phyloP scores from a whole-genome alignment of 1,140 invertebrate species.

The Helicorthomorpha holstii region DNA sequence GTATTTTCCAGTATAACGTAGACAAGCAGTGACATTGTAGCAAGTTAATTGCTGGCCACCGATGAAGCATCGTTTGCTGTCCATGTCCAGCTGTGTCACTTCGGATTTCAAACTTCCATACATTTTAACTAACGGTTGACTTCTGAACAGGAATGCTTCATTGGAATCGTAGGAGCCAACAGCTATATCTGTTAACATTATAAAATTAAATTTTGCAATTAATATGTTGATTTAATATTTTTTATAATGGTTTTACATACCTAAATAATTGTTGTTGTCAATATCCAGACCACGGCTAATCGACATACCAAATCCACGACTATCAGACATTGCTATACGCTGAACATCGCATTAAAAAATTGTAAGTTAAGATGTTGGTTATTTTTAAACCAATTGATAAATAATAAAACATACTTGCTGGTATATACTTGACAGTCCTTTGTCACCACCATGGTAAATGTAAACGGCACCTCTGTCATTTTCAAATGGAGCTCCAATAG shows the following conservation, averaged over 20 bases:
- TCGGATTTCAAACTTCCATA: background rate
- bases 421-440: conserved; percentile 10
- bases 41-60: conserved; percentile 16
- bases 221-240: background rate
- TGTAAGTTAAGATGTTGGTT: no score
- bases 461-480: conserved; percentile 31
- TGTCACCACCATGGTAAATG: conserved; percentile 31
- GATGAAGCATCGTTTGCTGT: background rate
- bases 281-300: conserved; percentile 20
- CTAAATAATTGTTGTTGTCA: conserved; percentile 27
- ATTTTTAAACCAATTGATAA: no score
- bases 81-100: background rate
- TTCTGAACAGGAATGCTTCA: conserved; percentile 12
- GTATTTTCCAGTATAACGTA: conserved; percentile 16
- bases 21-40: conserved; percentile 18
- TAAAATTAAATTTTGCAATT: background rate
- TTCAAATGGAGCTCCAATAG: conserved; percentile 36
- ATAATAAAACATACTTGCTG: background rate
- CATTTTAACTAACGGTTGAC: background rate
- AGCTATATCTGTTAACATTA: conserved; percentile 14
- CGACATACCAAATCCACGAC: conserved; percentile 22
- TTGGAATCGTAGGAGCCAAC: conserved; percentile 18
- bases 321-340: background rate
- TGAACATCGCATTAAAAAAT: background rate
- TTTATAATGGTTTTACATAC: conserved; percentile 9